Percentiles rank a stretch among this genome's conserved stretches.
These are phyloP conservation scores for Zaprionus vittiger DNA, from an alignment of 1,140 invertebrate species.

Conservation along the genomic window DNA sequence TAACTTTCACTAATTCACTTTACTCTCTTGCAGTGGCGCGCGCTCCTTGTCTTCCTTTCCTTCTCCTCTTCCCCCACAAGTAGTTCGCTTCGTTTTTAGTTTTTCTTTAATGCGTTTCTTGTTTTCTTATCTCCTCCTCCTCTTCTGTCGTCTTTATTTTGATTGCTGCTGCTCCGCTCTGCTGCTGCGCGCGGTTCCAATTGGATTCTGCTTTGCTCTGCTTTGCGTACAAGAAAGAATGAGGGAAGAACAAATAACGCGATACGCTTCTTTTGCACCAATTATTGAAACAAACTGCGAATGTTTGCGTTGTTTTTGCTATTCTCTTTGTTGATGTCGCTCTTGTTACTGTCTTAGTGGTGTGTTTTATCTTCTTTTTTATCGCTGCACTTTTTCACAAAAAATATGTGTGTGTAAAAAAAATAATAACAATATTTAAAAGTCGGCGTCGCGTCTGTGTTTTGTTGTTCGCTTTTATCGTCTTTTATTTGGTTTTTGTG, in stretches of 20 bases:
- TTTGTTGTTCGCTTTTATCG: conserved; percentile 15
- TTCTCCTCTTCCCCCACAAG: conserved; percentile 5
- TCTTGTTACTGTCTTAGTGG: background rate
- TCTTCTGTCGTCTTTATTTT: conserved; percentile 20
- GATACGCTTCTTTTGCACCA: conserved; percentile 33
- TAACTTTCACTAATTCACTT: conserved; percentile 50
- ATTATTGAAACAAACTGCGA: conserved; percentile 2
- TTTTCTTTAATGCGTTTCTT: conserved; percentile 17
- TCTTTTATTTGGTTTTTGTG: conserved; percentile 33
- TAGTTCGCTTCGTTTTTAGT: conserved; percentile 10
- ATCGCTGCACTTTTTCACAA: conserved; percentile 1
- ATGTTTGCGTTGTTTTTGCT: background rate
- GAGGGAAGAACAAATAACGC: conserved; percentile 6
- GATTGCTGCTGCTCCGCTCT: conserved; percentile 12
- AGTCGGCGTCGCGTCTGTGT: conserved; percentile 33
- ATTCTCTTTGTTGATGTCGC: background rate
- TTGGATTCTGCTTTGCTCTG: conserved; percentile 27
- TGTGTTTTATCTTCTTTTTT: background rate
- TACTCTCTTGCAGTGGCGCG: conserved; percentile 24
- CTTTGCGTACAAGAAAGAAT: conserved; percentile 12
- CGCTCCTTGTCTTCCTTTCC: conserved; percentile 16
- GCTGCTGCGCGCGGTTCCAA: conserved; percentile 25
- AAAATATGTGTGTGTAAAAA: conserved; percentile 4
- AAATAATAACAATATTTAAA: conserved; percentile 20
- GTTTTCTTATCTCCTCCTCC: conserved; percentile 14